Base-by-base conservation (phyloP, 2,888 invertebrate genomes). In the Pardosa pseudoannulata region DNA sequence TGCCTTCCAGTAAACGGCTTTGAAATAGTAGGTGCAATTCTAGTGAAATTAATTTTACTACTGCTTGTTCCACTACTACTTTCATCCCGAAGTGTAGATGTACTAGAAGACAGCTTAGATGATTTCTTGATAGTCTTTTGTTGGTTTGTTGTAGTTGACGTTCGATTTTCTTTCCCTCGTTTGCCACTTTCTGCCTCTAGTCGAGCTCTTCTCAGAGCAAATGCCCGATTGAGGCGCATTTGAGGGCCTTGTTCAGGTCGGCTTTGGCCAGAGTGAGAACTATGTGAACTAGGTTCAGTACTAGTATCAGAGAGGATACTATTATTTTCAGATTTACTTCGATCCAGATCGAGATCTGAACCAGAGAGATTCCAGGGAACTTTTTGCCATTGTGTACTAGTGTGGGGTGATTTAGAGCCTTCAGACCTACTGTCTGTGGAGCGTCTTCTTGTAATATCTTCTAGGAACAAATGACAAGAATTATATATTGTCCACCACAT, bases 161-260 rank as follows among this genome's bases (percentile, higher is more conserved):
- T 28, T 19, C 87, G 79, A 36, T 75, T 83, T 19, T 85, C 50
- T 31, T 75, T 83, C 0, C 82, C 74, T 39, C 70, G 23, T 16
- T 71, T 74, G 1, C 79, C 46, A 41, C 88, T 87, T 64, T 91
- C 90, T 36, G 90, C 89, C 64, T 91, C 94, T 46, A 94, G 90
- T 89, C 94, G 91, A n/a, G 94, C 93, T 91, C 95, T 89, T 89
- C 96, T 92, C 92, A 95, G 92, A 90, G 95, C 92, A 89, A 91
- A 92, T n/a, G 95, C 95, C 89, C 96, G 93, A 91, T 96, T 97
- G 89, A 94, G 94, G 83, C 93, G 94, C 90, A 94, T 94, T 88
- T 62, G 93, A 92, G 83, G 93, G 74, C 91, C 91, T 68, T 89
- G 88, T 2, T 91, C 91, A n/a, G 75, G 50, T n/a, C 81, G 46